Evolutionary conservation across 2,888 invertebrate genomes (phyloP).

Genomic region (Lypha dubia): DNA sequence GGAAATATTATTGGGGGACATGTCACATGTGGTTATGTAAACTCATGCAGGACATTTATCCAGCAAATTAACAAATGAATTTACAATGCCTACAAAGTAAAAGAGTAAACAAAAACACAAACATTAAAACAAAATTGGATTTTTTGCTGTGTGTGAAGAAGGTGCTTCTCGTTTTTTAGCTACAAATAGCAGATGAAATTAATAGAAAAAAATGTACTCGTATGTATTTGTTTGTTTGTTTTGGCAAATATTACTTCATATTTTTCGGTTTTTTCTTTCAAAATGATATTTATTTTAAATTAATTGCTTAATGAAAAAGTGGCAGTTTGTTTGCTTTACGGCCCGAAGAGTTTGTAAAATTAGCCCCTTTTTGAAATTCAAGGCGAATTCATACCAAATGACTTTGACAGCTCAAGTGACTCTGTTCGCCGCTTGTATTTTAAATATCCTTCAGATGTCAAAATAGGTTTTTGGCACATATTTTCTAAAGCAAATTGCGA

Average conservation of each 20-base stretch:
- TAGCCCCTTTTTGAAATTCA: neutral
- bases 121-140: neutral
- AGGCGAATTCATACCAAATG: too few species aligned
- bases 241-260: slow-evolving; percentile 60
- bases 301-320: slow-evolving; percentile 43
- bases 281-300: slow-evolving; percentile 42
- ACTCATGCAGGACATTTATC: slow-evolving; percentile 74
- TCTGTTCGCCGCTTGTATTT: too few species aligned
- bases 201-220: neutral
- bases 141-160: neutral
- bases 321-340: neutral
- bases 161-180: slow-evolving; percentile 57
- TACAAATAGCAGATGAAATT: neutral
- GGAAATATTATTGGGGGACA: slow-evolving; percentile 54
- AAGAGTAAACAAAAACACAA: slow-evolving; percentile 31
- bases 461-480: too few species aligned
- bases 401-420: too few species aligned
- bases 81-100: slow-evolving; percentile 64
- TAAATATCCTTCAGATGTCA: too few species aligned
- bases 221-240: neutral
- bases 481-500: too few species aligned
- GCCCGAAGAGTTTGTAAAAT: neutral
- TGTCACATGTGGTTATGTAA: slow-evolving; percentile 71
- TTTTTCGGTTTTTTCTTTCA: slow-evolving; percentile 27
- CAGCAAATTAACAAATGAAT: slow-evolving; percentile 77